Evolutionary conservation across 2,113 vertebrate genomes (phyloP), one percentile per base, ranked within the genome.

Genomic region (Marmota flaviventris): DNA sequence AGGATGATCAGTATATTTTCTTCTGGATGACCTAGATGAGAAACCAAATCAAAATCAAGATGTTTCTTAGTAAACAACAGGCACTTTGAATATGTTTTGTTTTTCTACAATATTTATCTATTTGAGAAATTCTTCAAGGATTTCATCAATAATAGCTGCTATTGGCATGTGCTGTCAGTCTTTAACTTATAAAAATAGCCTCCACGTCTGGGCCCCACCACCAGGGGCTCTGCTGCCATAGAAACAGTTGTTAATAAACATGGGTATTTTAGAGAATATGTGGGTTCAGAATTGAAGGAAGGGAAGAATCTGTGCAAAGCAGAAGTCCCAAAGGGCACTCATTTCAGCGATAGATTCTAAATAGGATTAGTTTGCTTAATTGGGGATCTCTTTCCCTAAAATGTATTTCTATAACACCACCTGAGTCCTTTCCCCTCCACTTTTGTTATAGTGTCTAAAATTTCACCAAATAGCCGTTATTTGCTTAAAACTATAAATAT

Each of bases 171-270:
- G 39, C 48, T 91, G 37, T 72, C 22, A 73, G 37, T 93, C 67
- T 73, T 94, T 82, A 72, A 75, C 58, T 96, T 97, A 45, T 9
- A 93, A 72, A 95, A 98, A 96, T 96, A 96, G 91, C 70, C 67
- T 88, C 51, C 53, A 94, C 73, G 51, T 58, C 45, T 58, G 76
- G 51, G 42, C 63, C 76, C 82, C 25, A 37, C 92, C 86, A 94
- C 14, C 63, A 79, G 91, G 93, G 83, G 8, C 88, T 92, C 89
- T 85, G 93, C 81, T 94, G 25, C 95, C 91, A 95, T 94, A 96
- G 95, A 92, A 96, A 96, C 96, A 63, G 89, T 72, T 94, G 89
- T 96, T 95, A 91, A 96, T 94, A 94, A 97, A 89, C 96, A 91
- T 58, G 77, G 83, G 45, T 85, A 72, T 88, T 93, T 96, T 94